These are phyloP conservation scores for Danio rerio DNA, from an alignment of 2,113 vertebrate genomes.

Conservation along the genomic window GRCz12tu NC_133184.1:39909501-39910000, in stretches of 20 bases:
- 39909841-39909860: neutral
- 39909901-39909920: neutral
- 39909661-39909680: no score
- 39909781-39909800: neutral
- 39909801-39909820: neutral
- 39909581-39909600: neutral
- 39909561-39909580: slow-evolving; percentile 41
- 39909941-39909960: neutral
- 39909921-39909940: neutral
- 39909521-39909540: neutral
- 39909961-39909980: neutral
- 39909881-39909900: no score
- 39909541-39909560: slow-evolving; percentile 15
- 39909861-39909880: no score
- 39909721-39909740: no score
- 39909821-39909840: neutral
- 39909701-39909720: no score
- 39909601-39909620: neutral
- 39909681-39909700: no score
- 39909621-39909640: no score
- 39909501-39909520: neutral
- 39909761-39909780: neutral
- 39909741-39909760: no score
- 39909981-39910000: neutral
- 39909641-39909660: no score